Conservation (phyloP, 1,140 invertebrate species). For the Hyles vespertilio region DNA sequence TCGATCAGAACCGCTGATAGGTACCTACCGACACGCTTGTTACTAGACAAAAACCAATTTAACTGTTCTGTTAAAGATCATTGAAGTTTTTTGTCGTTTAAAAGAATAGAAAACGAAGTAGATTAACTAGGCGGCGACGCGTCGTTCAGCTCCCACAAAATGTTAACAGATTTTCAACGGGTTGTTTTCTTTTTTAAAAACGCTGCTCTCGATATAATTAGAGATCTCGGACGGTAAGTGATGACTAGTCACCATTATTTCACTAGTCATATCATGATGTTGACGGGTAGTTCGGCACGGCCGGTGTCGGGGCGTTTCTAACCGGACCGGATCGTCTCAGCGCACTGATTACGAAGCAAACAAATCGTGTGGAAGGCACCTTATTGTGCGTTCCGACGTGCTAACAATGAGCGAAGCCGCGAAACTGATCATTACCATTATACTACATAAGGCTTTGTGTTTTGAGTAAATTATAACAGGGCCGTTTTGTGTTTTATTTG, state of each 20-base stretch:
- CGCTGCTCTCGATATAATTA: constrained; percentile 54
- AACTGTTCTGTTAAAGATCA: constrained; percentile 57
- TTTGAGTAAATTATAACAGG: constrained; percentile 75
- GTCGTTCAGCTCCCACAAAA: constrained; percentile 56
- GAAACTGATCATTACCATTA: constrained; percentile 73
- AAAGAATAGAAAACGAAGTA: constrained; percentile 49
- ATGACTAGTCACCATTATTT: constrained; percentile 54
- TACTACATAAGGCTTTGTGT: constrained; percentile 72
- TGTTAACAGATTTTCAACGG: constrained; percentile 63
- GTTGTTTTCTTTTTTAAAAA: constrained; percentile 59
- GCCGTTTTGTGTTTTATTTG: constrained; percentile 57
- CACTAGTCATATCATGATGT: constrained; percentile 44
- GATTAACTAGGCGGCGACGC: constrained; percentile 47
- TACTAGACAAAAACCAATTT: constrained; percentile 57
- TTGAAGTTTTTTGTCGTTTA: constrained; percentile 50
- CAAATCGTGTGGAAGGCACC: constrained; percentile 61
- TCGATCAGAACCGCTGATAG: constrained; percentile 31
- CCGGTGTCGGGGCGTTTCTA: constrained; percentile 36
- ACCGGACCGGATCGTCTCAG: constrained; percentile 34
- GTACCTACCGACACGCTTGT: constrained; percentile 27
- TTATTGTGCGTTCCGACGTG: constrained; percentile 65
- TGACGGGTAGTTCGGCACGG: constrained; percentile 29
- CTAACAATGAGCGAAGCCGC: constrained; percentile 64
- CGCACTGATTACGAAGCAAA: constrained; percentile 63
- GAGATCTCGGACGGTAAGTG: constrained; percentile 51